Evolutionary conservation across 1,140 invertebrate species (phyloP).

Genomic region (Hylaeus volcanicus): DNA sequence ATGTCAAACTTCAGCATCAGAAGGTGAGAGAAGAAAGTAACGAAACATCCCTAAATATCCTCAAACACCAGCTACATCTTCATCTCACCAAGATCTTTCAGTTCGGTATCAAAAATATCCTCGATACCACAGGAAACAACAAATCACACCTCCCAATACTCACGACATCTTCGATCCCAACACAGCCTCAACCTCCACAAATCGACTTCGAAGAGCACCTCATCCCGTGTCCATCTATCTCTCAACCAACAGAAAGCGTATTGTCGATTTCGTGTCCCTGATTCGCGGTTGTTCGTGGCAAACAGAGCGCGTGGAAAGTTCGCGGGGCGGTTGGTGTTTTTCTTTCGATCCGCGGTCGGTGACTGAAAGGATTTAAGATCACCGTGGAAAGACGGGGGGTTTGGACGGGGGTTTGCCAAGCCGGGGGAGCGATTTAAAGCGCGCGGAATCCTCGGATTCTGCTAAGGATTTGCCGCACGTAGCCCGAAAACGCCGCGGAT

Average conservation of each 20-base stretch:
- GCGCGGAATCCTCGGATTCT: conserved; percentile 71
- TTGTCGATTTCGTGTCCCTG: conserved; percentile 9
- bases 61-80: no score
- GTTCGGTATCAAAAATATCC: no score
- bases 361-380: conserved; percentile 6
- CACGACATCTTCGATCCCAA: no score
- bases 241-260: not conserved
- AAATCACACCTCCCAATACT: no score
- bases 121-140: no score
- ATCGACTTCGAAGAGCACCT: no score
- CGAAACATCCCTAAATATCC: no score
- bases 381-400: conserved; percentile 24
- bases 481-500: conserved; percentile 73
- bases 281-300: conserved; percentile 4
- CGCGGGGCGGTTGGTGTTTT: conserved; percentile 4
- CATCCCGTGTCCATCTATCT: no score
- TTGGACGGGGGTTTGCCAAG: not conserved
- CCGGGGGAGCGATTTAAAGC: conserved; percentile 66
- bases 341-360: not conserved
- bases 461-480: conserved; percentile 79
- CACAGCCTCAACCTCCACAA: no score
- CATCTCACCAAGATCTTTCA: no score
- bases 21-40: no score
- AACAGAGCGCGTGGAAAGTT: not conserved
- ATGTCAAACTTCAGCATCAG: no score